Evolutionary conservation across 2,113 vertebrate genomes (phyloP), one percentile per base, ranked within the genome.

Genomic region (Lasiurus cinereus): DNA sequence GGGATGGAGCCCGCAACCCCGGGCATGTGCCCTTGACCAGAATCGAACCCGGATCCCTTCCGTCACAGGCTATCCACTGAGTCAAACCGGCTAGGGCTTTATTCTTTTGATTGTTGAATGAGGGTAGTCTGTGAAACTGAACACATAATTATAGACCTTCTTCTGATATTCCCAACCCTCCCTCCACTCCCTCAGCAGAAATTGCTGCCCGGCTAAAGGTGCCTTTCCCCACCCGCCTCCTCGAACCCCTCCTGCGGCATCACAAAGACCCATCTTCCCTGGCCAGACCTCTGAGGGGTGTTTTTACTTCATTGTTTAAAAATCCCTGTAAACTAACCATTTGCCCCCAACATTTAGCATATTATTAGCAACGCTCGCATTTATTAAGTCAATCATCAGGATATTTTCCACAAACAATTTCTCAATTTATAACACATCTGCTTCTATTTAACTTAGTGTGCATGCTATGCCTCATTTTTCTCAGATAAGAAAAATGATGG

Each of bases 331-430:
- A 78, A 54, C 27, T 52, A 31, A 10, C 64, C 36, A 31, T 27
- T 96, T 67, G 64, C 19, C 70, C 56, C 22, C 67, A 69, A 73
- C 54, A 90, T 24, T 84, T 48, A 88, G 78, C 54, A 69, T 64
- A 39, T 39, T 64, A 64, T 69, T 78, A 90, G 39, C 52, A 83
- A 79, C 29, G 39, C 82, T 66, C 86, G 69, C 64, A 90, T 70
- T 87, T 89, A 84, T 80, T 82, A 94, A 92, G 69, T 62, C 76
- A 48, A 9, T 90, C 84, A 92, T 73, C 85, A 86, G 56, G 90
- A n/a, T 88, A 29, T 33, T 18, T 24, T 84, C 84, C 94, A 36
- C 46, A 54, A 89, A 19, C 27, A 64, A 83, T 50, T 43, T 66
- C 62, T 77, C 83, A 82, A 67, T 86, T 82, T 91, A 19, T 39